phyloP scores from a whole-genome alignment of 2,888 invertebrate species.

The Folsomia manolachei region DNA sequence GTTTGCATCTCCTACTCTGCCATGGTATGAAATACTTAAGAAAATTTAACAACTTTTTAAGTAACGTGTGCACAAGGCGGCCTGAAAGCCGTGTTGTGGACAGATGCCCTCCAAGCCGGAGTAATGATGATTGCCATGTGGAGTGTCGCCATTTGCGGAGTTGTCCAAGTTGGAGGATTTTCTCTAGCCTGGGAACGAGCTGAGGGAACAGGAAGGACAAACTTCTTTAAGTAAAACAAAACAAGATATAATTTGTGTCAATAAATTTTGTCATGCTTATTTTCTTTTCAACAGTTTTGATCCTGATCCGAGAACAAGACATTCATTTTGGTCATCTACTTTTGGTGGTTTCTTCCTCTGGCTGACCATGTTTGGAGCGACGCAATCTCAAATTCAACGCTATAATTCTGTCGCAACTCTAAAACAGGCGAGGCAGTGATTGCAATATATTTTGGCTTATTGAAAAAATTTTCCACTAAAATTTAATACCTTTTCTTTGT shows the following conservation, averaged over 20 bases:
- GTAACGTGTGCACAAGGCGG: conserved; percentile 28
- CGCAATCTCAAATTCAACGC: conserved; percentile 38
- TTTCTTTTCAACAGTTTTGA: no score
- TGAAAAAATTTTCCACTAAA: background rate
- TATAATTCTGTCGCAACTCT: conserved; percentile 37
- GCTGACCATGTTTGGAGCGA: conserved; percentile 22
- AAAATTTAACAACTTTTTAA: background rate
- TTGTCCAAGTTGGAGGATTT: conserved; percentile 40
- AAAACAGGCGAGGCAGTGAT: conserved; percentile 20
- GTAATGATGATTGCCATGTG: conserved; percentile 36
- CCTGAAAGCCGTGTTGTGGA: conserved; percentile 36
- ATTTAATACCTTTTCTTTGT: background rate
- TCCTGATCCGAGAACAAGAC: conserved; percentile 34
- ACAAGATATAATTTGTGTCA: background rate
- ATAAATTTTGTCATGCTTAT: background rate
- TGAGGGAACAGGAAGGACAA: conserved; percentile 13
- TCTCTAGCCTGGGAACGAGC: conserved; percentile 27
- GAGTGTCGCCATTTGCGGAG: conserved; percentile 30
- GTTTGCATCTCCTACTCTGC: conserved; percentile 41
- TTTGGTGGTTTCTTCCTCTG: conserved; percentile 40
- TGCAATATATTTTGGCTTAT: background rate
- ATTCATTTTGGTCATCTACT: conserved; percentile 35
- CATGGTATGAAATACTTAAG: conserved; percentile 18
- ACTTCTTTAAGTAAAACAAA: no score
- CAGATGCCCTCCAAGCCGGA: conserved; percentile 41